Percentiles rank a stretch among this genome's conserved stretches.
Evolutionary conservation across 2,113 vertebrate genomes (phyloP).

Genomic region (Rhinogobius similis): DNA sequence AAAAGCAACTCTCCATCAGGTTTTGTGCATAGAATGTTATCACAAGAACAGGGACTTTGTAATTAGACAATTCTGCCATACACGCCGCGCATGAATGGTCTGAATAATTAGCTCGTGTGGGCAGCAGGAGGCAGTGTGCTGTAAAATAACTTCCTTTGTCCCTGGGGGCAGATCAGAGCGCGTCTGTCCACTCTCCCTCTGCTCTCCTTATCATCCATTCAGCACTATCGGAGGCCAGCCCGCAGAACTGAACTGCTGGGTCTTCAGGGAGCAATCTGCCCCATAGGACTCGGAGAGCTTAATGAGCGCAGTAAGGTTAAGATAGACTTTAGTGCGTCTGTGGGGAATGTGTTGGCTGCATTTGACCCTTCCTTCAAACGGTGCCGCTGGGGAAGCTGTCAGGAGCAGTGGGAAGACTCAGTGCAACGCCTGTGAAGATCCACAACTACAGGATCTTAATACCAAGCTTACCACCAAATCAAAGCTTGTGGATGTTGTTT

Average conservation of each 20-base stretch:
- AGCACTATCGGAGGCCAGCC: constrained; percentile 36
- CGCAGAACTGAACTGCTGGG: constrained; percentile 17
- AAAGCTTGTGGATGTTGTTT: no score
- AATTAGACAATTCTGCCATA: constrained; percentile 65
- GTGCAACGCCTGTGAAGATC: background rate
- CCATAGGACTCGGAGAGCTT: constrained; percentile 14
- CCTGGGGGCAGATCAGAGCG: constrained; percentile 57
- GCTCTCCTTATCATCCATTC: constrained; percentile 55
- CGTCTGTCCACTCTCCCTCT: constrained; percentile 60
- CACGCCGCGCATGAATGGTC: constrained; percentile 66
- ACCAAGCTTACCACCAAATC: no score
- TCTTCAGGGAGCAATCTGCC: constrained; percentile 24
- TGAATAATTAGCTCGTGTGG: constrained; percentile 72
- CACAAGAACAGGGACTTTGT: constrained; percentile 47
- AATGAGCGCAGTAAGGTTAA: constrained; percentile 13
- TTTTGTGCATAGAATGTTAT: constrained; percentile 43
- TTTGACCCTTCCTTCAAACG: background rate
- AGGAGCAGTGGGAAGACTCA: background rate
- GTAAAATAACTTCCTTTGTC: constrained; percentile 64
- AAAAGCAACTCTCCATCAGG: constrained; percentile 48
- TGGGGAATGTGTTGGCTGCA: background rate
- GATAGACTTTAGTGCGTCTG: background rate
- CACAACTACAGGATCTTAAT: background rate
- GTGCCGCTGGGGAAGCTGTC: background rate
- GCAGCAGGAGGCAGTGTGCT: constrained; percentile 69